phyloP scores from a whole-genome alignment of 2,888 invertebrate genomes.

The Rotaria socialis region DNA sequence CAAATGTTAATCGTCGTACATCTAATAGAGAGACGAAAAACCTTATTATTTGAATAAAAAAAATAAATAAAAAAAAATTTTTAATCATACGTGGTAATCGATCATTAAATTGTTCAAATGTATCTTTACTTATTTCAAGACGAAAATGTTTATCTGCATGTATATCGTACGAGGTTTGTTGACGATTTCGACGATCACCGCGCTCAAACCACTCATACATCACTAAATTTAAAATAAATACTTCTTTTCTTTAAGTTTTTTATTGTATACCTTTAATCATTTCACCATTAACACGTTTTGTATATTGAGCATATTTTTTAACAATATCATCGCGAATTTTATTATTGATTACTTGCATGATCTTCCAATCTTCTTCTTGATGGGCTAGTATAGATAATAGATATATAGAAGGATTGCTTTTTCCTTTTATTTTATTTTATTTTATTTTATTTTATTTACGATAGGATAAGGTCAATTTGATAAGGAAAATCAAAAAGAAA shows the following conservation, averaged over 20 bases:
- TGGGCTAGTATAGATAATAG: neutral
- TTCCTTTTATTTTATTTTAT: no score
- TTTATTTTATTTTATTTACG: neutral
- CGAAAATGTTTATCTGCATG: constrained; percentile 1
- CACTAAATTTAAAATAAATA: neutral
- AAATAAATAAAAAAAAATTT: neutral
- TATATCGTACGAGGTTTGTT: neutral
- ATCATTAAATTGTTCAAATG: constrained; percentile 7
- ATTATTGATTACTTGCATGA: constrained; percentile 30
- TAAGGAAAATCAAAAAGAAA: neutral
- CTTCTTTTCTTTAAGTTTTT: neutral
- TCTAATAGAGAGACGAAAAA: neutral
- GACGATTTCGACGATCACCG: constrained; percentile 14
- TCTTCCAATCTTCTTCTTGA: constrained; percentile 24
- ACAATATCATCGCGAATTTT: constrained; percentile 32
- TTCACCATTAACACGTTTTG: constrained; percentile 36
- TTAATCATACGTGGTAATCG: constrained; percentile 4
- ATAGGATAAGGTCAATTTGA: neutral
- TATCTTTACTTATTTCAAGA: constrained; percentile 32
- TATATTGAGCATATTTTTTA: constrained; percentile 32
- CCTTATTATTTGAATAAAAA: neutral
- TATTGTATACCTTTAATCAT: constrained; percentile 18
- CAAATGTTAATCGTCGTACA: neutral
- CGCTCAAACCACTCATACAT: constrained; percentile 37
- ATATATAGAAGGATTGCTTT: neutral